These are phyloP conservation scores for Pardalotus punctatus DNA, from an alignment of 2,113 vertebrate species.

Conservation along the genomic window DNA sequence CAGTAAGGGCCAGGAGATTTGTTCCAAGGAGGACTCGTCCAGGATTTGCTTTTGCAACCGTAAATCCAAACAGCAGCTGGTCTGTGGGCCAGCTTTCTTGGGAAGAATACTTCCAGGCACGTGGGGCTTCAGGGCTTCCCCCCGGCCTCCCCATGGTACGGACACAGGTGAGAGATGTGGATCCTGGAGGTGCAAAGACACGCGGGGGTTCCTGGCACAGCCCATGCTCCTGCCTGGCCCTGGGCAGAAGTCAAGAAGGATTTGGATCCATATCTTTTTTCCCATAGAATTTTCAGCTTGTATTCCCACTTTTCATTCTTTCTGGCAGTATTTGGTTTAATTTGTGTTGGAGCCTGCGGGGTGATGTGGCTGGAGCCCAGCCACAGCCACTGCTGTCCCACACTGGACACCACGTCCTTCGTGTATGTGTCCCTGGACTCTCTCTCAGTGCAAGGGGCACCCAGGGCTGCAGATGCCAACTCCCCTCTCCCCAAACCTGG, in stretches of 20 bases:
- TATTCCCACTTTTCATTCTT: background rate
- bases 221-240: background rate
- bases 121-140: background rate
- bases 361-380: background rate
- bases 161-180: accelerated
- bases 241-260: background rate
- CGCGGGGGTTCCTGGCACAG: accelerated
- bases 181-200: background rate
- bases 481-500: background rate
- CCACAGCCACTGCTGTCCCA: background rate
- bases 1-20: background rate
- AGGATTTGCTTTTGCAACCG: background rate
- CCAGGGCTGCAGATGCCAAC: background rate
- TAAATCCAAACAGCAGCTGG: background rate
- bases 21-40: accelerated
- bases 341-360: background rate
- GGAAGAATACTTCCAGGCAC: background rate
- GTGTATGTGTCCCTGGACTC: background rate
- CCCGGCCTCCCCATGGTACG: accelerated
- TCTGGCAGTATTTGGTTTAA: background rate
- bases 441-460: background rate
- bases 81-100: accelerated
- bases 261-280: background rate
- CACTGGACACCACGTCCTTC: accelerated
- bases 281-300: accelerated